Base-by-base conservation (phyloP, 2,113 vertebrate genomes). In the Catharus fuscescens region DNA sequence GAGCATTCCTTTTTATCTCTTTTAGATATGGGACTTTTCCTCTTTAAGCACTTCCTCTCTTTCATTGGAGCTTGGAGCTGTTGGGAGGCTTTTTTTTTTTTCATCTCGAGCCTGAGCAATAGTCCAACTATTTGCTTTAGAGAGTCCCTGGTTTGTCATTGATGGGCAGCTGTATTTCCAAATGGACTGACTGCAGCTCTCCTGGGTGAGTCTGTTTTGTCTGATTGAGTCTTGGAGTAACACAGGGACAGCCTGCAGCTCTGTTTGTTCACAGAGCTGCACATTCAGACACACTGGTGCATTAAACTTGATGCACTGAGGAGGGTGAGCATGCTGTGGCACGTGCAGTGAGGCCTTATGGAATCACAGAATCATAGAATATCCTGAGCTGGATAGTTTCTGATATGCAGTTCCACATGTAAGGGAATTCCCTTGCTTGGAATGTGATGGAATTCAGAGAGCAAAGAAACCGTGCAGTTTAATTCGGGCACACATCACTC, bases 1-100 rank as follows among this genome's bases (percentile, higher is more conserved):
- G 38, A 71, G 66, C 79, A 61, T 91, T 91, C 45, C 72, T 93
- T 91, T 92, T 84, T 91, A 71, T 92, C 65, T 72, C 83, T 72
- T 76, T 64, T 57, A 81, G 78, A 45, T 89, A 85, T 72, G 53
- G 57, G 48, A 62, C 44, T 84, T 78, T 53, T 76, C n/a, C 15
- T 3, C 71, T 92, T 93, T 88, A 78, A 72, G 69, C n/a, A 53
- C 36, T 87, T 71, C 57, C 38, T 70, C 26, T 88, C 38, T 80
- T 38, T 93, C 57, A 72, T 85, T 92, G 79, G 59, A 87, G 20
- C 48, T 32, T 14, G 20, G 76, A 90, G 28, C 60, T 67, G 21
- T 24, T 64, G 56, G 42, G 77, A 85, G 48, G 20, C 2, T 5
- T 3, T 44, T 54, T 67, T 42, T 29, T 32, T 29, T 77, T 45